Evolutionary conservation across 2,113 vertebrate genomes (phyloP), one percentile per base, ranked within the genome.

Genomic region (Origma solitaria): DNA sequence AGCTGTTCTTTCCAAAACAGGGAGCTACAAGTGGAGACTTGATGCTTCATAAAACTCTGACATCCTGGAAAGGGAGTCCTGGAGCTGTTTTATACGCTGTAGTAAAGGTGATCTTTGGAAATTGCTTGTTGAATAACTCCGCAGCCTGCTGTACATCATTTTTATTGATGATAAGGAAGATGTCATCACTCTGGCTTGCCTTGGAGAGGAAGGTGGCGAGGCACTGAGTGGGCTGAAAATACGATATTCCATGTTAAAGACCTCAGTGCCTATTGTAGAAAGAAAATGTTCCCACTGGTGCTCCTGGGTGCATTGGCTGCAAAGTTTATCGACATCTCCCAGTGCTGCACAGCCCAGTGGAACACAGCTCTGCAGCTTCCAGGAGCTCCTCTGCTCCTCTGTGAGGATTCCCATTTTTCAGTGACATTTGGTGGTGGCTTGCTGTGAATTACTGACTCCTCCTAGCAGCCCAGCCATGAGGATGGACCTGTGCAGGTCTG

Each of bases 91-190:
- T 97, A 96, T 86, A 92, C 2, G 40, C 47, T 71, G 80, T 88
- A 96, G 88, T 97, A 96, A 98, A 98, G 94, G 87, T 96, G 86
- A 95, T 96, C 82, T 95, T 97, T 92, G 93, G 95, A 97, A 97
- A 95, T 66, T 82, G 92, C 97, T 95, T 96, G 94, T 96, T 97
- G 95, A 97, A 92, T 95, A 97, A 96, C 97, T 94, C 91, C 21
- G 1, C 22, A 19, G 82, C 82, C 90, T 84, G 90, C 62, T 72
- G 73, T 92, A 90, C 53, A 96, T 97, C 91, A 94, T 57, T 97
- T 97, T 97, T 95, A 97, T 90, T 64, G 96, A 94, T 87, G 69
- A 56, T 96, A 84, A 97, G 89, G 93, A 97, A 97, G 97, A 97
- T 96, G 94, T 95, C 91, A 92, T 79, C 62, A 16, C 40, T 72